Evolutionary conservation across 2,797 vertebrate genomes (phyloP).

Genomic region (Clamator glandarius): DNA sequence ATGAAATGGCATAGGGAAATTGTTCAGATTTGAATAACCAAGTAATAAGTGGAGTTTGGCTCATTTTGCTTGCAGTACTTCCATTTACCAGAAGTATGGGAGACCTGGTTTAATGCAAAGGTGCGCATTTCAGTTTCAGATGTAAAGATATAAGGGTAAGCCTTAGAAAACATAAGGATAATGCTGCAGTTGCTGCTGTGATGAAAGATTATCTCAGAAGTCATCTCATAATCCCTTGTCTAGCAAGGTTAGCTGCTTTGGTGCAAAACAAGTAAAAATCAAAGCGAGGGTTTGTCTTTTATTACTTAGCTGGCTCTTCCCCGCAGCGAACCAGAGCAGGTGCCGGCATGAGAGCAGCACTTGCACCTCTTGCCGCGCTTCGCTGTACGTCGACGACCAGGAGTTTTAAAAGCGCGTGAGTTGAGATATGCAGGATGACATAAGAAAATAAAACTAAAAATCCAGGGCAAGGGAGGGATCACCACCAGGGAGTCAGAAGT

Average conservation of each 20-base stretch:
- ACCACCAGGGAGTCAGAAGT: not conserved
- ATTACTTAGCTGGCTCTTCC: not conserved
- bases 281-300: not conserved
- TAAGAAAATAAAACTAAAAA: not conserved
- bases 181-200: not conserved
- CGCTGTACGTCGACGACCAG: not conserved
- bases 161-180: not conserved
- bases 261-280: not conserved
- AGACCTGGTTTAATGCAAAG: not conserved
- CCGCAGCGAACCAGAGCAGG: not conserved
- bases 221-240: not conserved
- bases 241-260: not conserved
- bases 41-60: not conserved
- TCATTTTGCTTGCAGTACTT: not conserved
- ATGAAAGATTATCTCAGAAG: not conserved
- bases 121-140: not conserved
- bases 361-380: not conserved
- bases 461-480: not conserved
- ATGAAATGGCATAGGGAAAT: not conserved
- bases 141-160: not conserved
- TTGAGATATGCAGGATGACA: rapidly evolving
- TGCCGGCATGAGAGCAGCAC: not conserved
- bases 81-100: not conserved
- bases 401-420: not conserved
- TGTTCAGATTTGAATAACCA: not conserved